phyloP scores from a whole-genome alignment of 2,888 invertebrate genomes.

The Bruchidius siliquastri region DNA sequence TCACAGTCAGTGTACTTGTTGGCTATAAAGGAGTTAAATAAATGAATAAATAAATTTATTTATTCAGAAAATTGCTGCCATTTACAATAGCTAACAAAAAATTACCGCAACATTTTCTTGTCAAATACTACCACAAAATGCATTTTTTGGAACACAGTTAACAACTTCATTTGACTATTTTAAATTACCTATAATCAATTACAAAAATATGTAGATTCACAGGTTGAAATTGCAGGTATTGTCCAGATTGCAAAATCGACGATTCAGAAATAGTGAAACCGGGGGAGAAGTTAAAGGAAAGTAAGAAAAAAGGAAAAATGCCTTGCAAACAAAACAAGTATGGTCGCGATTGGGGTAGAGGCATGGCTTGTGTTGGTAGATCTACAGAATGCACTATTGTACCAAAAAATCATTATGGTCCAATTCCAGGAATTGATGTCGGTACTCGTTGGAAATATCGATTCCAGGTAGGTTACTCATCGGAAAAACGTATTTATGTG shows the following conservation, averaged over 20 bases:
- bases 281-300: slow-evolving; percentile 61
- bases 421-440: slow-evolving; percentile 79
- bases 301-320: slow-evolving; percentile 57
- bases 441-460: slow-evolving; percentile 78
- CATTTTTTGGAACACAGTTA: too few species aligned
- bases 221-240: slow-evolving; percentile 52
- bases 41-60: too few species aligned
- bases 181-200: too few species aligned
- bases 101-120: neutral
- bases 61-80: too few species aligned
- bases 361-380: slow-evolving; percentile 79
- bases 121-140: too few species aligned
- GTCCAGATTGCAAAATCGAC: slow-evolving; percentile 70
- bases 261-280: slow-evolving; percentile 68
- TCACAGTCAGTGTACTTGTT: too few species aligned
- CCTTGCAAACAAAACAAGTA: slow-evolving; percentile 43
- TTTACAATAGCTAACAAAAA: neutral
- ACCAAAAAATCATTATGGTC: slow-evolving; percentile 72
- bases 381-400: slow-evolving; percentile 62
- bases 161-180: too few species aligned
- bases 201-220: slow-evolving; percentile 28
- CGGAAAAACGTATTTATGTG: too few species aligned
- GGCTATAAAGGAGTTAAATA: too few species aligned
- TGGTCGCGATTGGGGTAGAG: slow-evolving; percentile 45
- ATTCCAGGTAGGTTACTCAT: slow-evolving; percentile 53